Percentiles rank a stretch among this genome's conserved stretches.
Conservation (phyloP, 2,113 vertebrate species). For the Podocnemis expansa region DNA sequence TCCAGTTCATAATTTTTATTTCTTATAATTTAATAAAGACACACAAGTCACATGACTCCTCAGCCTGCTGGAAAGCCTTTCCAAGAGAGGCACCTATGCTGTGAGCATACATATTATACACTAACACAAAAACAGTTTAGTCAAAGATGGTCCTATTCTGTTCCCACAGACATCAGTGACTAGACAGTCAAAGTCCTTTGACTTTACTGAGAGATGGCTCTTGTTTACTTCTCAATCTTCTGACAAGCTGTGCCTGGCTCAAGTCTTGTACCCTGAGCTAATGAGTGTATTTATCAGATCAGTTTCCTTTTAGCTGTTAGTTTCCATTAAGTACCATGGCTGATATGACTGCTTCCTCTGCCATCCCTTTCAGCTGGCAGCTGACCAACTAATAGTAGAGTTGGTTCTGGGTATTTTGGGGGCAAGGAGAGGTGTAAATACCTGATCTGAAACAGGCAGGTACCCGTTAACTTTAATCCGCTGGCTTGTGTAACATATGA, state of each 20-base stretch:
- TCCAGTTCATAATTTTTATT: slow-evolving; percentile 7
- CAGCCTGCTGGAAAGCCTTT: neutral
- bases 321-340: slow-evolving; percentile 12
- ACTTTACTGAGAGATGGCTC: neutral
- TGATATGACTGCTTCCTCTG: neutral
- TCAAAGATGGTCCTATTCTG: neutral
- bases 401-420: neutral
- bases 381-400: neutral
- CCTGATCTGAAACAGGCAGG: neutral
- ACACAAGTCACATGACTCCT: rapidly evolving
- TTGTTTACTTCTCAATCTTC: neutral
- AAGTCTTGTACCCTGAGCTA: neutral
- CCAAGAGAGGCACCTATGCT: neutral
- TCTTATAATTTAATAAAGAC: neutral
- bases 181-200: rapidly evolving
- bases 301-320: neutral
- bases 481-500: neutral
- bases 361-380: neutral
- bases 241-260: neutral
- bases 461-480: neutral
- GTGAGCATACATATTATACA: neutral
- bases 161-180: neutral
- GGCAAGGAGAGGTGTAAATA: neutral
- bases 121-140: neutral
- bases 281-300: slow-evolving; percentile 5